Conservation (phyloP, 2,797 vertebrate species). For the Phrynocephalus guinanensis region DNA sequence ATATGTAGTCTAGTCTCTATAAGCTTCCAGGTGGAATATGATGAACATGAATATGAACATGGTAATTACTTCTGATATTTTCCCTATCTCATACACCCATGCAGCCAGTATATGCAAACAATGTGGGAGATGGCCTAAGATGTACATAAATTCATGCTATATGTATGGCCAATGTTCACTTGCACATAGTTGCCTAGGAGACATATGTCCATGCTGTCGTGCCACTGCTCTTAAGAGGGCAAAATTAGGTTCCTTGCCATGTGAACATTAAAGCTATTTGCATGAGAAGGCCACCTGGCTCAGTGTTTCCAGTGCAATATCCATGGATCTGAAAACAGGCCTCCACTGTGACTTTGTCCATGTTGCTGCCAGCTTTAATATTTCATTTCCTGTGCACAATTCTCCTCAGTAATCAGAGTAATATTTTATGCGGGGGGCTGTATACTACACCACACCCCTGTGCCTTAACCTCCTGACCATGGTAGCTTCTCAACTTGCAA, state of each 20-base stretch:
- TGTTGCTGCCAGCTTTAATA: background rate
- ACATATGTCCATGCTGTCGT: too few relatives aligned
- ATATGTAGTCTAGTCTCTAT: background rate
- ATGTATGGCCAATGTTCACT: background rate
- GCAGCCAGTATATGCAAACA: too few relatives aligned
- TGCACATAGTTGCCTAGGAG: background rate
- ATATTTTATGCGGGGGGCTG: background rate
- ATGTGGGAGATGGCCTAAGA: background rate
- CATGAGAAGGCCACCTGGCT: background rate
- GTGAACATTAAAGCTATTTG: background rate
- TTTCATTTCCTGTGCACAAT: background rate
- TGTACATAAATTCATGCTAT: background rate
- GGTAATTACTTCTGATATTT: background rate
- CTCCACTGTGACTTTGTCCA: background rate
- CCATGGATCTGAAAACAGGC: background rate
- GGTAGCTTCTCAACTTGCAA: background rate
- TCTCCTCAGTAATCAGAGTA: conserved; percentile 11
- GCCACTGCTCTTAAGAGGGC: too few relatives aligned
- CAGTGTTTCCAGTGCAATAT: background rate
- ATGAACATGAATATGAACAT: background rate
- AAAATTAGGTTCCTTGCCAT: background rate
- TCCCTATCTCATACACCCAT: background rate
- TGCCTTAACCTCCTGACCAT: background rate
- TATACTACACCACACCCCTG: background rate
- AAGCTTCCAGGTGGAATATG: background rate